Conservation (phyloP, 2,113 vertebrate genomes). For the Chlamydotis undulata region DNA sequence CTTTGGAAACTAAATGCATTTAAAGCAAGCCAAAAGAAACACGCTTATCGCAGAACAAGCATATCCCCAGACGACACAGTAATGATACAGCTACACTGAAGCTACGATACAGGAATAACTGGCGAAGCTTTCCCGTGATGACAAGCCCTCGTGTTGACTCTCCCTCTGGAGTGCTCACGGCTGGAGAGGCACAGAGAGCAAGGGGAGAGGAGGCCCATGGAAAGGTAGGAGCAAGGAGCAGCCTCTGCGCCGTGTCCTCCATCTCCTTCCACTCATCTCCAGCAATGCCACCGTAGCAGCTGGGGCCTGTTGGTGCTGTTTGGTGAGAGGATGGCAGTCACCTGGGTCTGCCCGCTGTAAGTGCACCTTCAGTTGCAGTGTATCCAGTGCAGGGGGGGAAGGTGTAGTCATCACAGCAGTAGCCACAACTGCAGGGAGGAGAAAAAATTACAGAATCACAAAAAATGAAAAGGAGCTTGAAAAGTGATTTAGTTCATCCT, state of each 20-base stretch:
- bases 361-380: rapidly evolving
- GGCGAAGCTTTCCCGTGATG: neutral
- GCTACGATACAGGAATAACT: neutral
- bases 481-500: neutral
- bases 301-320: neutral
- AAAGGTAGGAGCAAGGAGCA: neutral
- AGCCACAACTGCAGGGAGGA: neutral
- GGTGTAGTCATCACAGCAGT: neutral
- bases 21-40: slow-evolving; percentile 15
- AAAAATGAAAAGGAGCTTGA: neutral
- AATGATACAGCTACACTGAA: neutral
- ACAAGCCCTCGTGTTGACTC: neutral
- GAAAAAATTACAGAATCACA: neutral
- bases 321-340: neutral
- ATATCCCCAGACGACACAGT: neutral
- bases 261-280: neutral
- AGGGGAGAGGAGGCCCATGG: neutral
- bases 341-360: neutral
- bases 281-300: rapidly evolving
- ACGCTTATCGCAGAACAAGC: neutral
- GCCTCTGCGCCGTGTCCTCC: neutral
- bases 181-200: neutral
- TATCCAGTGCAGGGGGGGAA: too few relatives aligned
- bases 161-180: neutral
- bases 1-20: neutral